Base-by-base conservation (phyloP, 2,113 vertebrate genomes). In the Amphiprion percula region DNA sequence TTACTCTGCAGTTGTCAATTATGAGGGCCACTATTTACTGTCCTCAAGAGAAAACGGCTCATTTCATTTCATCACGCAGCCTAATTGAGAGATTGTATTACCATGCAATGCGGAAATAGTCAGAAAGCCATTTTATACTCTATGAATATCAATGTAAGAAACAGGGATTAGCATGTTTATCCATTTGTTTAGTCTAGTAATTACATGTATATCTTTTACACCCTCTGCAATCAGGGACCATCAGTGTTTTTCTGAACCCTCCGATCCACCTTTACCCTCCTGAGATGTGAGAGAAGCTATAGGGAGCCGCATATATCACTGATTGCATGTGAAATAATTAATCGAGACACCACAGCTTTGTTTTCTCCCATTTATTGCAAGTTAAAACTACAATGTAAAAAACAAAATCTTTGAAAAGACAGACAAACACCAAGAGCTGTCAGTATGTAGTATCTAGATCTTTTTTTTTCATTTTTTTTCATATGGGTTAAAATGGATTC, bases 71-170 rank as follows among this genome's bases (percentile, higher is more conserved):
- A 92, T 90, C 92, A 90, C 87, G 71, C 90, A 75, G 77, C 39
- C 72, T 93, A 93, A 94, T 91, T 91, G 90, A 90, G 77, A 85
- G 86, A 90, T 88, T 88, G 87, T 90, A 83, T 92, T 92, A 87
- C 85, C 62, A 47, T 41, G 84, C 84, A 59, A 79, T 58, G 54
- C 59, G 81, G 88, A 92, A 91, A 90, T 82, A 76, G 87, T 74
- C 80, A 80, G 80, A 81, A 90, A 89, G 56, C 66, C 70, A 66
- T 87, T 91, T 90, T 78, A 50, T 83, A 64, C 46, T 77, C 60
- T 49, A 84, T 90, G 89, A 89, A 90, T 90, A 91, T 89, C 69
- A 86, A 80, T 91, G 77, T 75, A 68, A 68, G 80, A 54, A 60
- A 77, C 59, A 16, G 4, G 14, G 72, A 92, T 91, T 84, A 87